Evolutionary conservation across 2,797 vertebrate genomes (phyloP), one percentile per base, ranked within the genome.

Genomic region (Pangasius sanitwongsei): DNA sequence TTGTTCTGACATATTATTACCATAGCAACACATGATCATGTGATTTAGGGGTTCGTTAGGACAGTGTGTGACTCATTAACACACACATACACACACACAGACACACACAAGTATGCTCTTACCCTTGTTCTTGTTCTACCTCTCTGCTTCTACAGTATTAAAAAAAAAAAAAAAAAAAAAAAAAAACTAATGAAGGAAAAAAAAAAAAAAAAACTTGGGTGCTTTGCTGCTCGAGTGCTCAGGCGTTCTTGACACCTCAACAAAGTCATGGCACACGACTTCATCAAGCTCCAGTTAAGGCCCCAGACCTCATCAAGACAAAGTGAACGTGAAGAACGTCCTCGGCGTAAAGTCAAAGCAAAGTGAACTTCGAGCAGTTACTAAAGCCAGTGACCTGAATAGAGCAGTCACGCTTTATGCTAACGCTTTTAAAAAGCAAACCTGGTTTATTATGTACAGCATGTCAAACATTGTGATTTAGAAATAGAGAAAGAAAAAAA

Each of bases 241-340:
- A 91, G 85, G 15, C 69, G 84, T 88, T 89, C 88, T 85, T 91
- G 87, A 87, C 83, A 85, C 80, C 85, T 88, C 83, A 84, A 92
- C 93, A 96, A 95, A 95, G 94, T 94, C 94, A 92, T 89, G 90
- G 89, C 89, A 53, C 91, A 92, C 83, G 91, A 94, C 92, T 92
- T 91, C 57, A 89, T 89, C 75, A 82, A 89, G 89, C 89, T 93
- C 93, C 94, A 93, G 94, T 95, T 93, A 94, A 77, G 87, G 90
- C 90, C 82, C 85, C 89, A 90, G 86, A 89, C 89, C 89, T 93
- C 93, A 94, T 93, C 92, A 94, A 94, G 92, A 93, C 91, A 92
- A 94, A 89, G 90, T 84, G 87, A 87, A 91, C 75, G 85, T 80
- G 59, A 85, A 90, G 89, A 89, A 90, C 87, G 86, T 88, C 87